These are phyloP conservation scores for Sciurus vulgaris DNA, from an alignment of 2,797 vertebrate genomes.

Conservation along the genomic window DNA sequence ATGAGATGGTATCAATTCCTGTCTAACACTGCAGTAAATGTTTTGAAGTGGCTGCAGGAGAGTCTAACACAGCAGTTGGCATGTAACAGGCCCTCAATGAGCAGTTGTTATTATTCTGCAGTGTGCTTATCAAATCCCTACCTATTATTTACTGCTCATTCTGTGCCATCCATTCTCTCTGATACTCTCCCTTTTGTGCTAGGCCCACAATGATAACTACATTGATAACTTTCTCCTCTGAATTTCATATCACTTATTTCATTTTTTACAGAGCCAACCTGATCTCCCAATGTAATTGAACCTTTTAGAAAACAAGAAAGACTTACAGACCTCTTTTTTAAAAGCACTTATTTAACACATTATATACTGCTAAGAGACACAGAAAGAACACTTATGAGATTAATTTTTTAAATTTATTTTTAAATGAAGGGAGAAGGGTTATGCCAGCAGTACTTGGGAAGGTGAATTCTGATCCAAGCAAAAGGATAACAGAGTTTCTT, in stretches of 20 bases:
- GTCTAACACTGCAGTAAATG: neutral
- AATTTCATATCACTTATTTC: slow-evolving; percentile 53
- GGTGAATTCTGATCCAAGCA: neutral
- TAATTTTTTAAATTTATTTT: slow-evolving; percentile 27
- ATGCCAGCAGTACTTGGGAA: neutral
- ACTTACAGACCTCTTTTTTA: neutral
- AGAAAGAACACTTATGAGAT: neutral
- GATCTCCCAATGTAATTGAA: slow-evolving; percentile 65
- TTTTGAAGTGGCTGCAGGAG: neutral
- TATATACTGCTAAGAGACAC: neutral
- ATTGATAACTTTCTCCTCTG: slow-evolving; percentile 31
- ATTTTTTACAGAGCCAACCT: slow-evolving; percentile 59
- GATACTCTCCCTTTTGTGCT: neutral
- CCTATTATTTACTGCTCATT: slow-evolving; percentile 40
- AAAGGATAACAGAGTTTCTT: neutral
- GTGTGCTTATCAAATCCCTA: slow-evolving; percentile 16
- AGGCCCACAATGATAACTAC: slow-evolving; percentile 9
- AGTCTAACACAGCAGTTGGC: neutral
- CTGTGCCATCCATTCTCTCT: neutral
- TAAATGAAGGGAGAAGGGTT: neutral
- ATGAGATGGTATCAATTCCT: slow-evolving; percentile 20
- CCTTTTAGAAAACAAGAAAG: slow-evolving; percentile 53
- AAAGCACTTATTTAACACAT: neutral
- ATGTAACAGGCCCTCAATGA: neutral
- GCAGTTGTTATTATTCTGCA: neutral